Percentiles rank a stretch among this genome's conserved stretches.
Conservation (phyloP, 1,140 invertebrate genomes). For the Caenorhabditis briggsae region DNA sequence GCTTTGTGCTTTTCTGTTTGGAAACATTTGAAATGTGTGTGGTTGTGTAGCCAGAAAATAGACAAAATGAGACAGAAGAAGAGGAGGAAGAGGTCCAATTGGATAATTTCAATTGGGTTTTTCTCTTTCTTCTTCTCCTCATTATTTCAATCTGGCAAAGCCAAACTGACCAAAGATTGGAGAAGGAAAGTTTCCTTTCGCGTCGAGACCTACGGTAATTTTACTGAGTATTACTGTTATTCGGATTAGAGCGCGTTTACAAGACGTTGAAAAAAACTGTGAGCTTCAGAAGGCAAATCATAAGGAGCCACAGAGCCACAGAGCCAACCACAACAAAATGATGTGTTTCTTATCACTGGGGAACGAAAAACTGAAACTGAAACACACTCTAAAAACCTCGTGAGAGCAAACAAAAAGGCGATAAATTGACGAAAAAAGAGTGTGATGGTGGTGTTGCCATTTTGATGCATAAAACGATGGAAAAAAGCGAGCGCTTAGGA, state of each 20-base stretch:
- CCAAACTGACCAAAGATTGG: conserved; percentile 47
- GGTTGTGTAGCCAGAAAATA: no score
- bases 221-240: no score
- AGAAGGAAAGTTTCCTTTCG: neutral
- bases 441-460: conserved; percentile 2
- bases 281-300: no score
- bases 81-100: neutral
- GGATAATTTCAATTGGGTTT: conserved; percentile 51
- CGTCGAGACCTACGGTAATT: no score
- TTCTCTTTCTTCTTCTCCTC: neutral
- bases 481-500: neutral
- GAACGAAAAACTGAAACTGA: conserved; percentile 8
- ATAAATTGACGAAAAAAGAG: no score
- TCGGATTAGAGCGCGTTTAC: no score
- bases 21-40: conserved; percentile 34
- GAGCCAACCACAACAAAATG: neutral
- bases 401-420: neutral
- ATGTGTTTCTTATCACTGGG: neutral
- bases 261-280: no score
- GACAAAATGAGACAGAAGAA: neutral
- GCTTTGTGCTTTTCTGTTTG: neutral
- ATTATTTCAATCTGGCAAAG: neutral
- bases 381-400: conserved; percentile 1
- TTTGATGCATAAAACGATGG: neutral
- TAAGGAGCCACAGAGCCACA: neutral